Evolutionary conservation across 2,113 vertebrate species (phyloP).

Genomic region (Hippocampus guttulatus): DNA sequence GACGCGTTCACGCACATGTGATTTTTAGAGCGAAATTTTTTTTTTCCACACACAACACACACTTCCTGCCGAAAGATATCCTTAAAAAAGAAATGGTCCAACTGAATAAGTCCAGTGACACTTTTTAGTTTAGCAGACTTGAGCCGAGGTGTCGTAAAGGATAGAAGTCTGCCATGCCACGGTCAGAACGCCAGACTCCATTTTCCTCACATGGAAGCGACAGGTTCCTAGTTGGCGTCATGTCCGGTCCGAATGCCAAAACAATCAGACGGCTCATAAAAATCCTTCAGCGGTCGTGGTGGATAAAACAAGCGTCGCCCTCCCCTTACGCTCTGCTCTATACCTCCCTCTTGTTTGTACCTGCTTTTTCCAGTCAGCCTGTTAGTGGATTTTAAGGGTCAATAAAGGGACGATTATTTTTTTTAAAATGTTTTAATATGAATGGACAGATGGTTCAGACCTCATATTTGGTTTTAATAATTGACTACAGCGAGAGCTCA

Average conservation of each 20-base stretch:
- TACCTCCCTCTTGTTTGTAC: conserved; percentile 28
- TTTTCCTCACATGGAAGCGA: conserved; percentile 7
- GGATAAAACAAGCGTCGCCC: conserved; percentile 34
- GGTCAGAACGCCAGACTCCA: conserved; percentile 9
- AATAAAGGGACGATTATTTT: conserved; percentile 19
- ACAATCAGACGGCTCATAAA: conserved; percentile 42
- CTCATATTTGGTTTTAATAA: too few relatives aligned
- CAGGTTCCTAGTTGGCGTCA: conserved; percentile 30
- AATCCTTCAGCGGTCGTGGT: conserved; percentile 15
- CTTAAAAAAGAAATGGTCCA: conserved; percentile 39
- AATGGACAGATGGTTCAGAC: too few relatives aligned
- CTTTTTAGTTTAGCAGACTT: conserved; percentile 15
- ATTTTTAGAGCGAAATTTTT: conserved; percentile 49
- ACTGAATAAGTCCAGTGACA: conserved; percentile 19
- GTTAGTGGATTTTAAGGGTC: conserved; percentile 40
- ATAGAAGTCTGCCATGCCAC: conserved; percentile 12
- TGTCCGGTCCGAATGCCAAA: conserved; percentile 41
- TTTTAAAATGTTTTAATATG: too few relatives aligned
- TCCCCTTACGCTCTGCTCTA: conserved; percentile 22
- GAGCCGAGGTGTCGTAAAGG: conserved; percentile 23
- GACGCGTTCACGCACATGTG: conserved; percentile 38
- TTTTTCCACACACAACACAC: conserved; percentile 21
- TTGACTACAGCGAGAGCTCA: too few relatives aligned
- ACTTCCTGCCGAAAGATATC: conserved; percentile 48
- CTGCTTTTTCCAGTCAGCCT: conserved; percentile 28